Base-by-base conservation (phyloP, 2,888 invertebrate genomes). In the Beris chalybata region DNA sequence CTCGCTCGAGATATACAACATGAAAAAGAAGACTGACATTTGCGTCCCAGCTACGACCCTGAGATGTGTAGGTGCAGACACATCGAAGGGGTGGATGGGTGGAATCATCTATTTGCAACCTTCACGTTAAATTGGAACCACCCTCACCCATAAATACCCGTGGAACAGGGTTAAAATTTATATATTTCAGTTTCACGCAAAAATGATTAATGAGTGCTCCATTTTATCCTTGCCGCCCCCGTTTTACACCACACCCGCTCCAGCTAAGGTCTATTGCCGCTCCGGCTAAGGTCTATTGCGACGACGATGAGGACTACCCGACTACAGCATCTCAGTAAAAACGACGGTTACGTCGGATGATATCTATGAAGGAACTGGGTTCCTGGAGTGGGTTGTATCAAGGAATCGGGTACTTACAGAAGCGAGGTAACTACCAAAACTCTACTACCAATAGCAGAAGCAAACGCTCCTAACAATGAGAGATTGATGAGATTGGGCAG, bases 141-240 rank as follows among this genome's bases (percentile, higher is more conserved):
- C 56, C 56, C 44, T 13, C 11, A 22, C 29, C 12, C 58, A 65
- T 65, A 57, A 64, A 63, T 66, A 59, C 66, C 64, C 66, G 43
- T 64, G 53, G 61, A 66, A 66, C 64, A 50, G 68, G 66, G 68
- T 68, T 68, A 68, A 68, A 68, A 68, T 68, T 68, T 68, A 68
- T 68, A 68, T 68, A 68, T 68, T 68, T 68, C 68, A 68, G 68
- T 68, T 68, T 68, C 68, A 68, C 68, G 68, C 68, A 68, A 68
- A 68, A 68, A 68, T 68, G 68, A 68, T 68, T 68, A 68, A 68
- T 68, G 68, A 68, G 66, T 64, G 15, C 55, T 48, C 64, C 4
- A 44, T 54, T 53, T 54, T 52, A 54, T 44, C 44, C 29, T 47
- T 38, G 50, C 47, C 15, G 50, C 15, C 56, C 13, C 43, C 13